phyloP scores from a whole-genome alignment of 2,888 invertebrate species.

The Metellina segmentata region DNA sequence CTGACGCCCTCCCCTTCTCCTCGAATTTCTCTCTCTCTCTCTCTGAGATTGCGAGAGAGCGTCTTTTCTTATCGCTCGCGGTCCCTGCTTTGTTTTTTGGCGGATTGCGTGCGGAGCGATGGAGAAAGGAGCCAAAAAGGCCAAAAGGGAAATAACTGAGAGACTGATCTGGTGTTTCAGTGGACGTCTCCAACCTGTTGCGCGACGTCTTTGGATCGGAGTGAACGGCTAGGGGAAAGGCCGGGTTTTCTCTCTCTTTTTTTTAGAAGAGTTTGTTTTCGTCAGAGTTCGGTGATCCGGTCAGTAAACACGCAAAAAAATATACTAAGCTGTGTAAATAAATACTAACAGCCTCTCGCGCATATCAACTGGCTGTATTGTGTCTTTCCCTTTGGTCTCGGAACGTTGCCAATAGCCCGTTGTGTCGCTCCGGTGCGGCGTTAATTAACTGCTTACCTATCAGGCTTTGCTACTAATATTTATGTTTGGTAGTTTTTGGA shows the following conservation, averaged over 20 bases:
- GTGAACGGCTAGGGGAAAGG: background rate
- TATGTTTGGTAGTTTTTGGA: no score
- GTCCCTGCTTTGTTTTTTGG: background rate
- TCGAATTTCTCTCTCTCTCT: background rate
- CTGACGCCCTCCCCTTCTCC: background rate
- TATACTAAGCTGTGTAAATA: no score
- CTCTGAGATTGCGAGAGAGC: conserved; percentile 18
- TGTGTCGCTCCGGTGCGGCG: no score
- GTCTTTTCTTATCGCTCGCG: background rate
- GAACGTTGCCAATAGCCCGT: no score
- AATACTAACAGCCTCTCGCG: no score
- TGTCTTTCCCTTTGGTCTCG: no score
- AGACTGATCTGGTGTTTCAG: background rate
- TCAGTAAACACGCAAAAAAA: background rate
- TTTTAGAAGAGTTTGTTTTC: background rate
- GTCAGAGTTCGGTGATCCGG: conserved; percentile 32
- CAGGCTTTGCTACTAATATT: no score
- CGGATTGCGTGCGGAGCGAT: background rate
- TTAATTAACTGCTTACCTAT: no score
- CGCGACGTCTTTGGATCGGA: background rate
- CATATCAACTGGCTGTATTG: no score
- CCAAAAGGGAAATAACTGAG: background rate
- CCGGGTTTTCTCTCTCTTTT: background rate
- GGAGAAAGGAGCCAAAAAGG: conserved; percentile 7
- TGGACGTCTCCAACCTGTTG: background rate